Evolutionary conservation across 2,888 invertebrate species (phyloP).

Genomic region (Nasonia oneida): DNA sequence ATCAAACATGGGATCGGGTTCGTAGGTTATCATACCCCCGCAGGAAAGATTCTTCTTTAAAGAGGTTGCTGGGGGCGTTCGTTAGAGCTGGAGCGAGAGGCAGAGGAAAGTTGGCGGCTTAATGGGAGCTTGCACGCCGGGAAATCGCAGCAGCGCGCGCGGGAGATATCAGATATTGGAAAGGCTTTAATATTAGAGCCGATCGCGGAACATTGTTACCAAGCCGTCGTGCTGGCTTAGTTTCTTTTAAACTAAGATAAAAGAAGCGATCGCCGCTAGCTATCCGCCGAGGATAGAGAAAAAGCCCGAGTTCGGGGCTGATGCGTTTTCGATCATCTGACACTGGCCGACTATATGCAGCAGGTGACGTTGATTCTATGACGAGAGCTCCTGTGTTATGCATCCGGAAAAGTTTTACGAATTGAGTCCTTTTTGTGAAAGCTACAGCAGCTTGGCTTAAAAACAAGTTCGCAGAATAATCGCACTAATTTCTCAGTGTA

Average conservation of each 20-base stretch:
- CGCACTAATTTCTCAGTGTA: too few species aligned
- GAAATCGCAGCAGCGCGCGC: conserved; percentile 58
- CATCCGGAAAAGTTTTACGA: too few species aligned
- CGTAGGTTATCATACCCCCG: too few species aligned
- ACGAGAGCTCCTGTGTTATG: conserved; percentile 44
- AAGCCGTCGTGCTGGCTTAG: conserved; percentile 66
- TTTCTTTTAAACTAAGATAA: conserved; percentile 63
- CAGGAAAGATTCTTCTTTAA: background rate
- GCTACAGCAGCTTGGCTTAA: too few species aligned
- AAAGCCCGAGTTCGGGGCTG: conserved; percentile 64
- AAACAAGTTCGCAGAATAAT: too few species aligned
- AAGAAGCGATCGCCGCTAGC: background rate
- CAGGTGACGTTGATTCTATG: conserved; percentile 70
- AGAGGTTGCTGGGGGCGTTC: background rate
- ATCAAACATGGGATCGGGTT: too few species aligned
- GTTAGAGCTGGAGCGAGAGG: conserved; percentile 40
- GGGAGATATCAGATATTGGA: conserved; percentile 72
- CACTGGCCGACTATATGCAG: conserved; percentile 52
- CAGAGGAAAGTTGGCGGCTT: conserved; percentile 28
- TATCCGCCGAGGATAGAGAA: conserved; percentile 23
- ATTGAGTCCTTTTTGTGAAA: too few species aligned
- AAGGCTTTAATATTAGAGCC: conserved; percentile 72
- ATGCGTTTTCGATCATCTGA: conserved; percentile 72
- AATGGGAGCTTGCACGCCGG: conserved; percentile 56
- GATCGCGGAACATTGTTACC: conserved; percentile 69